Percentiles rank a stretch among this genome's conserved stretches.
Evolutionary conservation across 2,888 invertebrate species (phyloP).

Genomic region (Halocaridina rubra): DNA sequence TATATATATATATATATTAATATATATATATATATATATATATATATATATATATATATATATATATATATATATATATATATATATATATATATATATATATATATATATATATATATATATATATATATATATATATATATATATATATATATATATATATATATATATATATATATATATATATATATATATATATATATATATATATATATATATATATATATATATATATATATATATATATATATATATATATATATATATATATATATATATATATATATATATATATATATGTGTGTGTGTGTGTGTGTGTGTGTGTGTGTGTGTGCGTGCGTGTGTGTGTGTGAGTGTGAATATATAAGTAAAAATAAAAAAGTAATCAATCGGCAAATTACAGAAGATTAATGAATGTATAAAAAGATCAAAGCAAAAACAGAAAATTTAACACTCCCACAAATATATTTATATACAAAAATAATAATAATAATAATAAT

Average conservation of each 20-base stretch:
- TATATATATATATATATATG: not conserved
- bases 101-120: conserved; percentile 8
- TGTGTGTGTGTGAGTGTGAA: not conserved
- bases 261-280: not conserved
- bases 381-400: not conserved
- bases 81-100: conserved; percentile 8
- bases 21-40: not conserved
- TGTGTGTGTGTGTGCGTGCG: not conserved
- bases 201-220: conserved; percentile 8
- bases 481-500: not conserved
- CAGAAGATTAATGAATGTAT: not conserved
- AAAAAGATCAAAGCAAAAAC: not conserved
- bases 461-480: not conserved
- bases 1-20: not conserved
- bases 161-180: conserved; percentile 8
- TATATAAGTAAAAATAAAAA: not conserved
- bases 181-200: conserved; percentile 8
- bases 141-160: conserved; percentile 5
- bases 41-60: conserved; percentile 4
- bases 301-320: not conserved
- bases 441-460: not conserved
- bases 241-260: not conserved
- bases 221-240: not conserved
- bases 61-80: conserved; percentile 8
- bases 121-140: conserved; percentile 8